A percentile compares a stretch with the other conserved stretches of the same genome.
Conservation (phyloP, 2,888 invertebrate genomes). For the Resseliella maxima region DNA sequence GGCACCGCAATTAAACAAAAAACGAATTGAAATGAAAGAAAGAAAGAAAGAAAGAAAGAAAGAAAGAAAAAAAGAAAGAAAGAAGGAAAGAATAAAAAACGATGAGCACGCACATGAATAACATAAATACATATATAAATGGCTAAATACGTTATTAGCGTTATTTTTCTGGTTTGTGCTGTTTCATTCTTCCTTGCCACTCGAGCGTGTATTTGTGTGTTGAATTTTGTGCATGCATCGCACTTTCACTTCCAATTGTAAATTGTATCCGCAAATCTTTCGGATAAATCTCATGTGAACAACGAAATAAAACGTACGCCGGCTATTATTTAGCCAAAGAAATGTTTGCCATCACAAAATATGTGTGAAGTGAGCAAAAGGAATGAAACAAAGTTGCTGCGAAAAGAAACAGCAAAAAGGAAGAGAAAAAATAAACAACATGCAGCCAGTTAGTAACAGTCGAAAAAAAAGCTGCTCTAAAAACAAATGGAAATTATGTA, state of each 20-base stretch:
- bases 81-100: no score
- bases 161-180: conserved; percentile 4
- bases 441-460: not conserved
- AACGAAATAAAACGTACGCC: conserved; percentile 7
- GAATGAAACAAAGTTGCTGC: not conserved
- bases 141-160: not conserved
- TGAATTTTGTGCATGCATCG: not conserved
- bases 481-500: conserved; percentile 3
- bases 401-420: not conserved
- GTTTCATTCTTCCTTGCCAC: not conserved
- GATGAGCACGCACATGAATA: not conserved
- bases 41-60: not conserved
- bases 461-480: not conserved
- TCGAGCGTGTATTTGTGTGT: not conserved
- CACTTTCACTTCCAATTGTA: not conserved
- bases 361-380: not conserved
- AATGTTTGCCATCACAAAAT: not conserved
- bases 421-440: not conserved
- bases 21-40: not conserved
- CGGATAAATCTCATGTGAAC: not conserved
- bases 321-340: not conserved
- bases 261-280: not conserved
- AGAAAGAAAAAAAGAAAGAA: no score
- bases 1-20: not conserved
- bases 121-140: conserved; percentile 1